Base-by-base conservation (phyloP, 2,888 invertebrate genomes). In the Smittia sp. region DNA sequence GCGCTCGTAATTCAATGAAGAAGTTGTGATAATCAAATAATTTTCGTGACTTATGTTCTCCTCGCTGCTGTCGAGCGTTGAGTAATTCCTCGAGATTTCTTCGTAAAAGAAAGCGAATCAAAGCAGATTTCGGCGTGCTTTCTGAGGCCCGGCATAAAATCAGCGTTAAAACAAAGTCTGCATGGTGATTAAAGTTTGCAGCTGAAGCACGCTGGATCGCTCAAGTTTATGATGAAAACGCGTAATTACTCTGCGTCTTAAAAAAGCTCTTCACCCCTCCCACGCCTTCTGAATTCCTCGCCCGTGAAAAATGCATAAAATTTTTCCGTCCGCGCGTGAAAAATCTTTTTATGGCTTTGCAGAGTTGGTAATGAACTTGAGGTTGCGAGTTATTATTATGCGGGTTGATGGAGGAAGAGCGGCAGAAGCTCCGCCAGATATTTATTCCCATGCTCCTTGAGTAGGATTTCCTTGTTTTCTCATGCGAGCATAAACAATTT, bases 311-410 rank as follows among this genome's bases (percentile, higher is more conserved):
- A 58, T 58, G 58, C 58, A 58, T 58, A 58, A 58, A 58, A 58
- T 58, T 58, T 58, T 15, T 3, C 20, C 18, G 58, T 2, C 20
- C 20, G 20, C 15, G 46, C 46, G 46, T 46, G 46, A 46, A 46
- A 46, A n/a, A n/a, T 46, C 46, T 46, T 46, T 46, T 46, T 46
- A 46, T 15, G 58, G 58, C 2, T 58, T 58, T 20, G 58, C 11
- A 58, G 58, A 58, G 58, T 22, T 22, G 58, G 58, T 58, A 58
- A 58, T 58, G 58, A 58, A 58, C 58, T 58, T 58, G 58, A 58
- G 58, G 22, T 22, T 58, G 15, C 22, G 58, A 58, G 58, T 22
- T 58, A 58, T 58, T 58, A 58, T 58, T 18, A 58, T 58, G 58
- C 58, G 58, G 58, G 58, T 58, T 58, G 22, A 58, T 58, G 58